Base-by-base conservation (phyloP, 2,797 vertebrate species). In the Triplophysa yarkandensis region DNA sequence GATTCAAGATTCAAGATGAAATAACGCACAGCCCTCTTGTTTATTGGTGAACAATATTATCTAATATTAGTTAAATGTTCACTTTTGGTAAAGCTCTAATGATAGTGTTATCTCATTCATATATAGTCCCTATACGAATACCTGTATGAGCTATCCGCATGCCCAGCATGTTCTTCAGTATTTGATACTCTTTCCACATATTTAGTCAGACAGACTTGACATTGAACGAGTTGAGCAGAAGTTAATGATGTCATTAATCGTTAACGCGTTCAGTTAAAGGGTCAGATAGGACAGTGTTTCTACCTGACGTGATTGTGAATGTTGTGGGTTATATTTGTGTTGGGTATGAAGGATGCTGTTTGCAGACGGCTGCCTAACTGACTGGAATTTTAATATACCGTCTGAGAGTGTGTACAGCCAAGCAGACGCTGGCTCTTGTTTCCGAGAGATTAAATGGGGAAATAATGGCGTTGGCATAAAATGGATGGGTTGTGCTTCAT, bases 381-480 rank as follows among this genome's bases (percentile, higher is more conserved):
- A 87, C 82, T 81, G 57, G 89, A 92, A 91, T 92, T 88, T 89
- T 87, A 92, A 89, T 89, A 81, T 57, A 2, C 0, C n/a, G 3
- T 48, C 7, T 19, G n/a, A 48, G n/a, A 9, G 43, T 9, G 11
- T 39, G 10, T 39, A 39, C 13, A 14, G 39, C 39, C 1, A 14
- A 41, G 39, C 41, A 43, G 41, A 46, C 44, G 7, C 17, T 19
- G 19, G 46, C 46, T 50, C 23, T n/a, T 50, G 46, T 50, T 50
- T 50, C 19, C 11, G 1, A 21, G 2, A 23, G 46, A 50, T 50
- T 50, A 23, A 50, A 50, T 50, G 19, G 23, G 46, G 17, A 48
- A 48, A 48, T 48, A 21, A 48, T 48, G 44, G 6, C 1, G 16
- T 10, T 10, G 3, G 19, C 10, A 3, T 50, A 10, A 23, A 50